Conservation (phyloP, 2,888 invertebrate genomes). For the Cerastis rubricosa region DNA sequence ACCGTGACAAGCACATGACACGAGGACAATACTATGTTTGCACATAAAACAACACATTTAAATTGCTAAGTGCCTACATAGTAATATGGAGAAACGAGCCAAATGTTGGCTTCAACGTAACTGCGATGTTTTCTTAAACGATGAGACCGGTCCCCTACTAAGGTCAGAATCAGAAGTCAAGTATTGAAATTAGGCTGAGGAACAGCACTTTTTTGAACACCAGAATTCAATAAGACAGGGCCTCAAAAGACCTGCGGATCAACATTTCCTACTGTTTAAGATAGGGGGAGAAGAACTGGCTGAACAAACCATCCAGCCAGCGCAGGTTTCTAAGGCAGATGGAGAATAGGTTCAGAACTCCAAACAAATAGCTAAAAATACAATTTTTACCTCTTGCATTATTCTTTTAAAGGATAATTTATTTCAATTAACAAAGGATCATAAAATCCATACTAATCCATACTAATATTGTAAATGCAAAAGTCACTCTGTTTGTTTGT, state of each 20-base stretch:
- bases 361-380: not conserved
- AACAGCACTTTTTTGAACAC: not conserved
- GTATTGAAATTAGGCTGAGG: not conserved
- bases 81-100: conserved; percentile 40
- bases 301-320: not conserved
- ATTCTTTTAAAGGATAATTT: too few relatives aligned
- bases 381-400: too few relatives aligned
- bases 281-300: not conserved
- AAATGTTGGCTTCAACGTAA: conserved; percentile 47
- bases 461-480: too few relatives aligned
- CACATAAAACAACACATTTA: conserved; percentile 73
- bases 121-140: conserved; percentile 25
- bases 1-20: conserved; percentile 63
- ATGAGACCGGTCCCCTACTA: not conserved
- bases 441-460: too few relatives aligned
- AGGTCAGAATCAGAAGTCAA: not conserved
- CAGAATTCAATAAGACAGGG: not conserved
- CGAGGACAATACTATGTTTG: conserved; percentile 76
- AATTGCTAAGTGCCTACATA: conserved; percentile 72
- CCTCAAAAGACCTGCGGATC: not conserved
- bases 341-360: not conserved
- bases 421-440: too few relatives aligned
- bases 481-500: too few relatives aligned
- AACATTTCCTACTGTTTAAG: not conserved
- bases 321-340: not conserved